Evolutionary conservation across 1,140 invertebrate genomes (phyloP).

Genomic region (Dendrolimus kikuchii): DNA sequence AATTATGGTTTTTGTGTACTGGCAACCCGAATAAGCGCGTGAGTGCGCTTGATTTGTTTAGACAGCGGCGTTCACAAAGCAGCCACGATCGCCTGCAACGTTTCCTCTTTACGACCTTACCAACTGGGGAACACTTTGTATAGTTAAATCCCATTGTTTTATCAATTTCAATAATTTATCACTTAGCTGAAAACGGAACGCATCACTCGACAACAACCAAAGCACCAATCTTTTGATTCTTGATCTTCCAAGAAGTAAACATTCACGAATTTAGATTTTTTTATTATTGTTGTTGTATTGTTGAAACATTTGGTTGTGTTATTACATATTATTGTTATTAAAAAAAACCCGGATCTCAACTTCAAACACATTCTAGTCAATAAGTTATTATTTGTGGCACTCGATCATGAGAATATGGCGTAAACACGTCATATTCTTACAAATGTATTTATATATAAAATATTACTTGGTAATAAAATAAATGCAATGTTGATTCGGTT

Average conservation of each 20-base stretch:
- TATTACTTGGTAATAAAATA: too few species aligned
- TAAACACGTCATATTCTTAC: too few species aligned
- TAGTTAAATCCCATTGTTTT: constrained; percentile 57
- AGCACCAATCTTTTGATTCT: constrained; percentile 36
- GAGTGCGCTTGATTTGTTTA: constrained; percentile 51
- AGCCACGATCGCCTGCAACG: constrained; percentile 38
- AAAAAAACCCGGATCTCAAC: too few species aligned
- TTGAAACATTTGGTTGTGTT: constrained; percentile 1
- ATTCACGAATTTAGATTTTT: constrained; percentile 22
- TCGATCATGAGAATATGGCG: too few species aligned
- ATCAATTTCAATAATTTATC: constrained; percentile 70
- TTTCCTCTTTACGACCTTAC: constrained; percentile 62
- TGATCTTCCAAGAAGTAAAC: constrained; percentile 48
- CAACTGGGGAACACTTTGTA: constrained; percentile 60
- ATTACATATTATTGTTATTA: too few species aligned
- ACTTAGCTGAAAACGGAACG: constrained; percentile 47
- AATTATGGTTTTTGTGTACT: too few species aligned
- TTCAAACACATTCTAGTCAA: too few species aligned
- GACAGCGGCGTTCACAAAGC: constrained; percentile 58
- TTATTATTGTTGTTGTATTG: constrained; percentile 5
- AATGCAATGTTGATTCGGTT: too few species aligned
- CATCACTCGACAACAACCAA: constrained; percentile 43
- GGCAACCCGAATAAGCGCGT: not conserved
- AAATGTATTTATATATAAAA: too few species aligned
- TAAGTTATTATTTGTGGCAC: too few species aligned